Evolutionary conservation across 2,113 vertebrate species (phyloP), one percentile per base, ranked within the genome.

Genomic region (western clawed frog (Xenopus tropicalis)): DNA sequence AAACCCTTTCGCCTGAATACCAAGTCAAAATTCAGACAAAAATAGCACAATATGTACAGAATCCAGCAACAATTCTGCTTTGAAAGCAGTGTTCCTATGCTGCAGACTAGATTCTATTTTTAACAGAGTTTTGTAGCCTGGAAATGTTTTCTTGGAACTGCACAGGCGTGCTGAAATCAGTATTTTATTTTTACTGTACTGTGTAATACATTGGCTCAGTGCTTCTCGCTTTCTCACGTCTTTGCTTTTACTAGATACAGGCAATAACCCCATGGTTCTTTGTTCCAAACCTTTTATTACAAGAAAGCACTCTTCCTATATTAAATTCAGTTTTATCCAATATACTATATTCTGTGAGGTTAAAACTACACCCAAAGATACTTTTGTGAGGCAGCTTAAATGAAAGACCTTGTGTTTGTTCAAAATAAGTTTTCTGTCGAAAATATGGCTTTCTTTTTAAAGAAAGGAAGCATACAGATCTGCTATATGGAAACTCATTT

Each of bases 51-150:
- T 24, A 69, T 51, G 67, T 61, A 68, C 43, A 61, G 21, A 46
- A 54, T n/a, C 19, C 57, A 62, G 43, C 52, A 51, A 69, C 62
- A 62, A 48, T 13, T 10, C 16, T 69, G 25, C 48, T 54, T 62
- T 69, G 46, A 76, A 69, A 69, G 58, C 48, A 4, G 37, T 16
- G 44, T 51, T 69, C 61, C 65, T 69, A 22, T 43, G 17, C 46
- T 66, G 16, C 20, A 61, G 44, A 68, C 42, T 21, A 44, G 65
- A 61, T 75, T 17, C 73, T 76, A 76, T 76, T 76, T 75, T 69
- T 76, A 69, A 25, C 46, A 7, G 58, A 24, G 66, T 66, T 74
- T 58, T 59, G 54, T 29, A 67, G 63, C 58, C 66, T 76, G 73
- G 66, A 69, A 69, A 42, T 23, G 66, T 76, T 63, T 76, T 29